Percentiles rank a stretch among this genome's conserved stretches.
Conservation (phyloP, 2,113 vertebrate genomes). For the Brachirus orientalis region DNA sequence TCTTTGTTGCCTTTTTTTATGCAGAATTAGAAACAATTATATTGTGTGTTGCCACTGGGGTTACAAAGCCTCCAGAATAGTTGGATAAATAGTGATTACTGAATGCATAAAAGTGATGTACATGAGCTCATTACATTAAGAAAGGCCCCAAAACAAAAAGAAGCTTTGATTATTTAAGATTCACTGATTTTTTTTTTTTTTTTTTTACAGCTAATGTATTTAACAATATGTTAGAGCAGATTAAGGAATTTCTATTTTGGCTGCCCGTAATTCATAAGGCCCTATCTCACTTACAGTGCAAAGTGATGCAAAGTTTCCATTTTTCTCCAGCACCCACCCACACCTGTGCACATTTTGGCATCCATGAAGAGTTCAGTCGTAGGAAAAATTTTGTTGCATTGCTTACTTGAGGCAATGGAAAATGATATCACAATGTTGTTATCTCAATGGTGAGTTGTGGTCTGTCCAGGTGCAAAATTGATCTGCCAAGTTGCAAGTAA, state of each 20-base stretch:
- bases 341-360: too few relatives aligned
- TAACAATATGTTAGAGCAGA: background rate
- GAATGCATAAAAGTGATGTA: too few relatives aligned
- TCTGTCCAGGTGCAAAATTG: too few relatives aligned
- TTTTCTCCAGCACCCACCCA: background rate
- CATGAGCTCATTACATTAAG: conserved; percentile 12
- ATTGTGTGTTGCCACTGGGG: conserved; percentile 3
- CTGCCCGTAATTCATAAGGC: background rate
- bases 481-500: too few relatives aligned
- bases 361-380: too few relatives aligned
- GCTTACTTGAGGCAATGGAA: too few relatives aligned
- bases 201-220: conserved; percentile 15
- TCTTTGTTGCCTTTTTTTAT: conserved; percentile 35
- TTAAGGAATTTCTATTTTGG: background rate
- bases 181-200: background rate
- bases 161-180: conserved; percentile 2
- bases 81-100: too few relatives aligned
- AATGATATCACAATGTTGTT: too few relatives aligned
- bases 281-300: background rate
- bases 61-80: too few relatives aligned
- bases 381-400: too few relatives aligned
- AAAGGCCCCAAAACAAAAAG: conserved; percentile 18
- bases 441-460: too few relatives aligned
- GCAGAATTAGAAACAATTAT: background rate
- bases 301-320: background rate